Percentiles rank a stretch among this genome's conserved stretches.
Evolutionary conservation across 1,140 invertebrate species (phyloP).

Genomic region (Drosophila littoralis): DNA sequence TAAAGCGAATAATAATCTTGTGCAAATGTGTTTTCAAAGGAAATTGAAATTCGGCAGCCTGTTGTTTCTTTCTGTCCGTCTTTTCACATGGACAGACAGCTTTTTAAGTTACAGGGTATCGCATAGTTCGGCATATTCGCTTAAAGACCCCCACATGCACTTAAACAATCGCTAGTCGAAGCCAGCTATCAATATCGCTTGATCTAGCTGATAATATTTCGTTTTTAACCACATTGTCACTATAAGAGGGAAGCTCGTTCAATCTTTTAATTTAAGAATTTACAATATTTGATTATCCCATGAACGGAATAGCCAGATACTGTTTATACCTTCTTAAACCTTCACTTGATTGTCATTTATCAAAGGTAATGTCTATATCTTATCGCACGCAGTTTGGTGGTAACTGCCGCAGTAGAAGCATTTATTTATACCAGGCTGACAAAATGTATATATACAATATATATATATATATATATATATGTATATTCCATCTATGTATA

Average conservation of each 20-base stretch:
- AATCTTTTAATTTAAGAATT: slow-evolving; percentile 28
- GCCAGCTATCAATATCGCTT: not conserved
- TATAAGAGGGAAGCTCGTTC: not conserved
- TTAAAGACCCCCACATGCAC: not conserved
- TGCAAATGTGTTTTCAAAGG: too few species aligned
- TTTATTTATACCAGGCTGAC: slow-evolving; percentile 58
- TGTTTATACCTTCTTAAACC: slow-evolving; percentile 43
- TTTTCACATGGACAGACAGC: too few species aligned
- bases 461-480: slow-evolving; percentile 50
- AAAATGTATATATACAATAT: slow-evolving; percentile 48
- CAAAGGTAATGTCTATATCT: slow-evolving; percentile 69
- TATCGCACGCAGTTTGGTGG: slow-evolving; percentile 60
- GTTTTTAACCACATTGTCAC: not conserved
- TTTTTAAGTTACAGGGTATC: not conserved
- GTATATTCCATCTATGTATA: slow-evolving; percentile 8
- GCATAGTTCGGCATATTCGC: not conserved
- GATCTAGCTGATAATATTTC: slow-evolving; percentile 12
- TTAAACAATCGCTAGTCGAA: not conserved
- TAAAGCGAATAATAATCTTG: not conserved
- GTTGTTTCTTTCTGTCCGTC: too few species aligned
- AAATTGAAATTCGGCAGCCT: too few species aligned
- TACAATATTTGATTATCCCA: slow-evolving; percentile 80
- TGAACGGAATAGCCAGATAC: slow-evolving; percentile 32
- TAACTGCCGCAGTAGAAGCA: slow-evolving; percentile 72
- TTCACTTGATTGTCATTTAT: slow-evolving; percentile 68